Base-by-base conservation (phyloP, 2,888 invertebrate genomes). In the Augochlorella aurata region DNA sequence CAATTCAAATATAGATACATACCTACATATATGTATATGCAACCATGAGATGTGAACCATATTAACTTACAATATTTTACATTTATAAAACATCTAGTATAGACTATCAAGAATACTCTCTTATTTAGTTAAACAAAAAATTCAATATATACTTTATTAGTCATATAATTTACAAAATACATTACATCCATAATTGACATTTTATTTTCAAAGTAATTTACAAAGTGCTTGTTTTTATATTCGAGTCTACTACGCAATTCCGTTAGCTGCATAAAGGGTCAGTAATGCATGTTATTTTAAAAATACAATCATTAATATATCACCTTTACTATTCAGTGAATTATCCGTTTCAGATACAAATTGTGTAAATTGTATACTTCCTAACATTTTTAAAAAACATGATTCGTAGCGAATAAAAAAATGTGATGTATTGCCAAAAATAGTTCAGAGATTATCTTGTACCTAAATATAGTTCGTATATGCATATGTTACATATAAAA, bases 371-470 rank as follows among this genome's bases (percentile, higher is more conserved):
- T 54, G 38, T 45, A 18, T 47, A 54, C 16, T 58, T 70, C 10
- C 70, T 73, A 63, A 74, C 24, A n/a, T 44, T 75, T 80, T 75
- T 29, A 63, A 63, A 80, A 80, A 80, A 80, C 72, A 79, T 38
- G 29, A 71, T 49, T 24, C 72, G 69, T 70, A 14, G 58, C 29
- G 44, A 61, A 12, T 78, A 74, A 21, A 74, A 69, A 76, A 72
- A 58, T 80, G 47, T 61, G 38, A 21, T 24, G 4, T 74, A 63
- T 3, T 47, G 18, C 14, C 52, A 14, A 66, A 61, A 69, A 73
- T 77, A 73, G 47, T 44, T 82, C 67, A 16, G 47, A 72, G 29
- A 68, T 45, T 54, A n/a, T n/a, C 16, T 61, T 44, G 49, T 63
- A 14, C 50, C 61, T n/a, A 68, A 24, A 38, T n/a, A 24, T 44